Base-by-base conservation (phyloP, 2,797 vertebrate genomes). In the Monodelphis domestica region DNA sequence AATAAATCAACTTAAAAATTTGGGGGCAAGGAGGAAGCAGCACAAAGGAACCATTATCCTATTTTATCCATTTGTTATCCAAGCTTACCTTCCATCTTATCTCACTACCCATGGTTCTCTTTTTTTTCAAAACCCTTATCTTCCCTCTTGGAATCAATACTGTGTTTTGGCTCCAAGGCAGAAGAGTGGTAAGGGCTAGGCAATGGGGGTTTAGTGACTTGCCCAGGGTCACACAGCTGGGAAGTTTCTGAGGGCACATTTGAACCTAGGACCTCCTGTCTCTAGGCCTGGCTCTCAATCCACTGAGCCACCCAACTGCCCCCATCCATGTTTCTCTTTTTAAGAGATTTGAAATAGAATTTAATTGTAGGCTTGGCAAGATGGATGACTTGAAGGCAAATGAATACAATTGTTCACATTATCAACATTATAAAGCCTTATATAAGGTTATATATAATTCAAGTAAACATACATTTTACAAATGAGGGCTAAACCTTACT, bases 341-440 rank as follows among this genome's bases (percentile, higher is more conserved):
- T 90, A 30, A 78, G 45, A 84, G 91, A 88, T 54, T 57, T 93
- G 33, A 90, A 63, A 24, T 59, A 7, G 3, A 94, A 89, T 55
- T 91, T 88, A 88, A 92, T 63, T 54, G 28, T 88, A 93, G 84
- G 55, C 1, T 56, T 87, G 12, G 11, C 33, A 50, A 88, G 30
- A 90, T 38, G 53, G 50, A 24, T 90, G 51, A 88, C 33, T 54
- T 95, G n/a, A 87, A 50, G 21, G 21, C 12, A 54, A 90, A 53
- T 53, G 51, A 90, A 91, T 87, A 87, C 63, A 89, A 38, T 78
- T 90, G 87, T 92, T 95, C 54, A 89, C 63, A n/a, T n/a, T 63
- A 63, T 11, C 59, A 55, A 12, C 51, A 11, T 30, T 93, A 92
- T 90, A 57, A 95, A 51, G 90, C 28, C 5, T 91, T 30, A 63